Evolutionary conservation across 2,113 vertebrate genomes (phyloP), one percentile per base, ranked within the genome.

Genomic region (Pogona vitticeps): DNA sequence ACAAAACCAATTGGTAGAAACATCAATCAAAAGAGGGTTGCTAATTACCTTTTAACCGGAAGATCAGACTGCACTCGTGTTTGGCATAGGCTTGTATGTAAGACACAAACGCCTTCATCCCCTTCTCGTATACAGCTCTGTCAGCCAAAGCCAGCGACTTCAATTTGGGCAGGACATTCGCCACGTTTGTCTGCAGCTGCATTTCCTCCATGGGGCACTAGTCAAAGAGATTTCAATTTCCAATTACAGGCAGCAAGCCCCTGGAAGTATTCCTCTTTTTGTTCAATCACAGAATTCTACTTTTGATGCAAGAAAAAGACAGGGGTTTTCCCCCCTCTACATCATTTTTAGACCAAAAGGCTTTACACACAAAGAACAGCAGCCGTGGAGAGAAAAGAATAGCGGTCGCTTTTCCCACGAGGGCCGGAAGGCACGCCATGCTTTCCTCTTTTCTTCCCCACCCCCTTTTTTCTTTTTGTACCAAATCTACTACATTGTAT

Each of bases 31-130:
- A 21, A 14, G 10, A 6, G 80, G 92, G 86, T 67, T 68, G 75
- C 75, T 67, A 86, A 90, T 94, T 81, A 99, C 98, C 98, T 98
- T 98, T 99, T 40, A 98, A 38, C 42, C 98, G 95, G 96, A 99
- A 99, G 94, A 99, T 99, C 13, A 99, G 97, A 28, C 95, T 98
- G 59, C 99, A 99, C 14, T 99, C 98, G 0, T 99, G 99, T 88
- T 99, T 99, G 87, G 96, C 98, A 0, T 99, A 99, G 1, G 98
- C 98, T 94, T 99, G 98, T 13, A 99, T 76, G 0, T 87, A 96
- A 0, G 99, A 99, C 81, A 99, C 98, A 36, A 99, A 99, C 0
- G 98, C 99, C 88, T 95, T 97, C 97, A 98, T 98, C 82, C 98
- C 97, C 56, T 97, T 97, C 83, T 99, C 98, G 38, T 98, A 99